Conservation (phyloP, 2,797 vertebrate genomes). For the Trachops cirrhosus region DNA sequence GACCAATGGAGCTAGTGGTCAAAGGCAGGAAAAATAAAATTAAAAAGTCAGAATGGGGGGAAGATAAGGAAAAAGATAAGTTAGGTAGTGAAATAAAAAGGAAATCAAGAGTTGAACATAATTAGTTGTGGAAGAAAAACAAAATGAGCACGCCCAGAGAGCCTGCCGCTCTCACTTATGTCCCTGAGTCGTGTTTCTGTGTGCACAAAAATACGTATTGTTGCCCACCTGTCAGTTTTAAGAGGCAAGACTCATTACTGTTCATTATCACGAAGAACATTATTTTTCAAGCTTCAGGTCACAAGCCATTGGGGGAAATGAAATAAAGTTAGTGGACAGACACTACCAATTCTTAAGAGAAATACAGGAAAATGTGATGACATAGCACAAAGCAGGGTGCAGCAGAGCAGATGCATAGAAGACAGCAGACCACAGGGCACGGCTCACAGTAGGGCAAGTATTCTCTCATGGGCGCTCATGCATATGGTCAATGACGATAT, state of each 20-base stretch:
- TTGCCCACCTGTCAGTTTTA: not conserved
- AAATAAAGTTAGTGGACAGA: not conserved
- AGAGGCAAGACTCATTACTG: not conserved
- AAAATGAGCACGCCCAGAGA: not conserved
- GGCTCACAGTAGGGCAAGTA: not conserved
- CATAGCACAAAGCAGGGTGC: no score
- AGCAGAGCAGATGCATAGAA: not conserved
- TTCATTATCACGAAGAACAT: not conserved
- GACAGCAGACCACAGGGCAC: not conserved
- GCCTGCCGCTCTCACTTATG: fast-evolving
- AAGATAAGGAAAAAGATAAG: not conserved
- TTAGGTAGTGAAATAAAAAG: not conserved
- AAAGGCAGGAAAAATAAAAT: not conserved
- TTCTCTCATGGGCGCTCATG: fast-evolving
- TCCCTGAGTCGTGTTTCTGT: not conserved
- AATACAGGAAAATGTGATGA: not conserved
- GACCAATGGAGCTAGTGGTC: not conserved
- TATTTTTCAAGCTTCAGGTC: not conserved
- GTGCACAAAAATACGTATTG: not conserved
- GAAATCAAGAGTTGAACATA: not conserved
- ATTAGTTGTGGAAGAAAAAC: not conserved
- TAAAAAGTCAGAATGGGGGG: not conserved
- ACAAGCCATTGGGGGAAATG: not conserved
- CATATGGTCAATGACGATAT: not conserved
- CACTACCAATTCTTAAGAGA: not conserved